Evolutionary conservation across 37 sponge, comb jelly and placozoan genomes (phyloP).

Genomic region (Bolinopsis microptera): DNA sequence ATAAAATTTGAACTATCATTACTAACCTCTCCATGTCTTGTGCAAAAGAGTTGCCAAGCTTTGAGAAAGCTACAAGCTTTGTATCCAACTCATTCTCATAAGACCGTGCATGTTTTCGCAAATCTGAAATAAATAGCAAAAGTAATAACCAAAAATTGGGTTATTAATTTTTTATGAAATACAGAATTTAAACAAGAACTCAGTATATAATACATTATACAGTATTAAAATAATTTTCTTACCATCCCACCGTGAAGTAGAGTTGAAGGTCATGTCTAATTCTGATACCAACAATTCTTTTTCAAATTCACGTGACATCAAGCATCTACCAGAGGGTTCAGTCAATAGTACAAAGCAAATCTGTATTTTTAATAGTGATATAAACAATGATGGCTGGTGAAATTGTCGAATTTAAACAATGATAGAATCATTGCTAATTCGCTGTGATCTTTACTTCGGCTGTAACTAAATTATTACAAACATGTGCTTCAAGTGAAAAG

Average conservation of each 20-base stretch:
- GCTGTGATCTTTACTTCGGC: too few species aligned
- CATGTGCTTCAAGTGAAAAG: too few species aligned
- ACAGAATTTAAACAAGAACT: not conserved
- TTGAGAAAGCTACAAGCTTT: conserved; percentile 89
- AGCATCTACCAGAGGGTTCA: too few species aligned
- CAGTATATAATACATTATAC: too few species aligned
- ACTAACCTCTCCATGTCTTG: conserved; percentile 66
- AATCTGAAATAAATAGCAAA: conserved; percentile 69
- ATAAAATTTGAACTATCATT: too few species aligned
- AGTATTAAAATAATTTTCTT: too few species aligned
- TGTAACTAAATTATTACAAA: too few species aligned
- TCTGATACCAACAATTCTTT: not conserved
- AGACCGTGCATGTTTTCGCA: conserved; percentile 81
- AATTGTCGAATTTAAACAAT: too few species aligned
- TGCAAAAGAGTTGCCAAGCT: conserved; percentile 82
- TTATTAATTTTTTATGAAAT: not conserved
- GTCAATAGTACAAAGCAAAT: too few species aligned
- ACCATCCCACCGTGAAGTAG: conserved; percentile 9
- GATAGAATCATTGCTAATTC: too few species aligned
- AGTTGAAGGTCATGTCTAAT: not conserved
- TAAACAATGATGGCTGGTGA: too few species aligned
- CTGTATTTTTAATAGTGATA: too few species aligned
- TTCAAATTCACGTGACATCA: not conserved
- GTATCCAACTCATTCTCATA: conserved; percentile 86
- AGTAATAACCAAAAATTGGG: not conserved